Percentiles rank a stretch among this genome's conserved stretches.
phyloP scores from a whole-genome alignment of 2,113 vertebrate genomes.

The Climacteris rufus region DNA sequence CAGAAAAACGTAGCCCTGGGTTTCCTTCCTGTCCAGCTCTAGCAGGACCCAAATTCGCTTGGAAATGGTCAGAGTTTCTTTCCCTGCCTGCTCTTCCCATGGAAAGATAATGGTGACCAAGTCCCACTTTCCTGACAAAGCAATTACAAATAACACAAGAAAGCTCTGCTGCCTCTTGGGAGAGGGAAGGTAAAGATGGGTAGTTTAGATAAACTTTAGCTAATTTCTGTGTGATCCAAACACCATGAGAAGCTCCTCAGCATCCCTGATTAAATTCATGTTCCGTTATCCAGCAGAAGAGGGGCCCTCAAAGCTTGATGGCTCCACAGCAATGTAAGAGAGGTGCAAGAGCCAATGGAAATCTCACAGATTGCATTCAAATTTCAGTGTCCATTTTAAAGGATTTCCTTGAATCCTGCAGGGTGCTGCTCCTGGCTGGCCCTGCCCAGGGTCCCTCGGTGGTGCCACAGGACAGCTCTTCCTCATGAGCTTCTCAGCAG shows the following conservation, averaged over 20 bases:
- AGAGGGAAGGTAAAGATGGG: background rate
- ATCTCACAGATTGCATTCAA: background rate
- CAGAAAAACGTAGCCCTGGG: background rate
- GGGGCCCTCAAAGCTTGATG: background rate
- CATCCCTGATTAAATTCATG: background rate
- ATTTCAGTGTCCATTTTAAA: background rate
- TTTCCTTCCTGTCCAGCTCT: background rate
- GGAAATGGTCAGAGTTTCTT: background rate
- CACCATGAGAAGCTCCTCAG: background rate
- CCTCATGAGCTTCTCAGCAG: background rate
- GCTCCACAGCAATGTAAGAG: background rate
- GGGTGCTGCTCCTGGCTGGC: background rate
- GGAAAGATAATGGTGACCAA: background rate
- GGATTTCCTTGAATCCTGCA: background rate
- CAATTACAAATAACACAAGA: background rate
- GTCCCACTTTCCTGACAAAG: background rate
- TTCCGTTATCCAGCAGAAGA: background rate
- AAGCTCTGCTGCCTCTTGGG: background rate
- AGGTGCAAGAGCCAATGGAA: background rate
- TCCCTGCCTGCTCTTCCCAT: background rate
- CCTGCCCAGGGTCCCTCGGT: background rate
- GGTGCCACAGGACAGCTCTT: background rate
- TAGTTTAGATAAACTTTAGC: background rate
- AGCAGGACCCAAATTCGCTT: background rate
- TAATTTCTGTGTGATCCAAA: background rate